Evolutionary conservation across 1,140 invertebrate genomes (phyloP), one percentile per base, ranked within the genome.

Genomic region (Proctacanthus coquilletti): DNA sequence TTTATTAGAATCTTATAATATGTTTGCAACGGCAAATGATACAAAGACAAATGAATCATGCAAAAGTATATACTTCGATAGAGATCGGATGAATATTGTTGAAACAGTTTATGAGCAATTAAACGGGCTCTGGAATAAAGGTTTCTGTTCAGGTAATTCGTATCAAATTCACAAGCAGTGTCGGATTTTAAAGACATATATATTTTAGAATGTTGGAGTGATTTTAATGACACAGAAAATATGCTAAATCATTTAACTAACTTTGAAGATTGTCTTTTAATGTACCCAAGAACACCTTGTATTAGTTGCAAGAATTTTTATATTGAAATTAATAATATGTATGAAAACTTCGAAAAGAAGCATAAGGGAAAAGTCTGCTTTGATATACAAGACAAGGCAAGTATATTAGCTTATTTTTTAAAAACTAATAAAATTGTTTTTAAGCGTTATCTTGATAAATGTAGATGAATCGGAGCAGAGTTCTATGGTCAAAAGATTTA

Each of bases 401-500:
- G 13, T 34, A 10, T 15, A 21, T 35, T 10, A 35, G 6, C 2
- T 21, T n/a, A 21, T 5, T 21, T 35, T 6, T 35, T 35, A 5
- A 35, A 17, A 15, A 8, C 13, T 15, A 17, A 18, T 10, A 34
- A 5, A 5, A 18, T 4, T 34, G 10, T 17, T 11, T 34, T 18
- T 34, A 8, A 11, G n/a, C n/a, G n/a, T n/a, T n/a, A n/a, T n/a
- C n/a, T n/a, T n/a, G n/a, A n/a, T n/a, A n/a, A n/a, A 14, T 21
- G 20, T 19, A 35, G 34, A 35, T 35, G 34, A 35, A 35, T 35
- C 15, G 18, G 13, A 35, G 18, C 3, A 10, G 34, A 19, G n/a
- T 21, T 2, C 21, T 19, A n/a, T 35, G 34, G 34, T 21, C 34
- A 4, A 20, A 35, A 11, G 15, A 10, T 4, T 35, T 20, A 11